A percentile compares a stretch with the other conserved stretches of the same genome.
Conservation (phyloP, 2,888 invertebrate genomes). For the Incurvaria masculella region DNA sequence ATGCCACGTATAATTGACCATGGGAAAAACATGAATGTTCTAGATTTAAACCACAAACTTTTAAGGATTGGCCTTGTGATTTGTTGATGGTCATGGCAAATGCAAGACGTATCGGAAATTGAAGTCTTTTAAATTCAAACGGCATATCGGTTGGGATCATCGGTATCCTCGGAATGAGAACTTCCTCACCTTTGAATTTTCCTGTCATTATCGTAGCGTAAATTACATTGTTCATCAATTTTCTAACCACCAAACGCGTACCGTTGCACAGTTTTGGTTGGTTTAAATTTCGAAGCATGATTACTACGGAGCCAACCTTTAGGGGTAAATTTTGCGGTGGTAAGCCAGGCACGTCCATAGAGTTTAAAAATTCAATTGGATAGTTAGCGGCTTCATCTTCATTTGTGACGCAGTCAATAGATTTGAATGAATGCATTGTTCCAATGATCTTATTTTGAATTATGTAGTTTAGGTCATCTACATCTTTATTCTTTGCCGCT, state of each 20-base stretch:
- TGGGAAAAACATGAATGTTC: conserved; percentile 18
- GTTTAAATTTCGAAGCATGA: conserved; percentile 21
- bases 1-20: conserved; percentile 22
- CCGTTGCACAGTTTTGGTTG: conserved; percentile 18
- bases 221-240: conserved; percentile 18
- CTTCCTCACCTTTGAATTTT: conserved; percentile 5
- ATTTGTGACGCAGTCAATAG: too few species aligned
- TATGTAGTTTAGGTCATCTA: too few species aligned
- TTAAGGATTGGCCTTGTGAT: conserved; percentile 20
- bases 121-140: conserved; percentile 16
- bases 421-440: too few species aligned
- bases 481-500: too few species aligned
- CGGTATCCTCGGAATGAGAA: conserved; percentile 16
- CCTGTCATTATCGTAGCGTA: conserved; percentile 14
- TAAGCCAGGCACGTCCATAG: too few species aligned
- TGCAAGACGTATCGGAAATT: conserved; percentile 20
- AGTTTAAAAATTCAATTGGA: too few species aligned
- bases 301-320: conserved; percentile 21
- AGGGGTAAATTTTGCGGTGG: conserved; percentile 21
- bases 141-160: conserved; percentile 11
- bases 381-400: too few species aligned
- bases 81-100: conserved; percentile 23
- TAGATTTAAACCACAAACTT: conserved; percentile 17
- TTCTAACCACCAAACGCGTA: conserved; percentile 16
- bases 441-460: too few species aligned